Evolutionary conservation across 2,113 vertebrate species (phyloP).

Genomic region (Turdus rufiventris): DNA sequence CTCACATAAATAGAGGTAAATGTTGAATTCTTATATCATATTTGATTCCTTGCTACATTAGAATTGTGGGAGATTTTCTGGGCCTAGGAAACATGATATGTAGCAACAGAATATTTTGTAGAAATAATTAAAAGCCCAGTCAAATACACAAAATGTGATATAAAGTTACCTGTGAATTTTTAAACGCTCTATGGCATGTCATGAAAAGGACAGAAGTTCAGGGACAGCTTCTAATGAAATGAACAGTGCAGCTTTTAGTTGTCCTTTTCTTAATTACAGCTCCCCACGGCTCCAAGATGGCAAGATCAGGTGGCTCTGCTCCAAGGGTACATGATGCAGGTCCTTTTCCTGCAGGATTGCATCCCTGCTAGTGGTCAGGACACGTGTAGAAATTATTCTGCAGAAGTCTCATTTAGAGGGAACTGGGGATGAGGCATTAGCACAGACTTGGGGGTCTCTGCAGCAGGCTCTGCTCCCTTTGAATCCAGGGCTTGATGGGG

Average conservation of each 20-base stretch:
- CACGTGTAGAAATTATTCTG: background rate
- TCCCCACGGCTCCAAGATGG: background rate
- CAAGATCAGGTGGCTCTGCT: background rate
- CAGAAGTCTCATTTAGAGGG: background rate
- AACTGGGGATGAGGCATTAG: background rate
- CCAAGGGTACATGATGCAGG: accelerated
- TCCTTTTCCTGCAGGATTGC: accelerated
- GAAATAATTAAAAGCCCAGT: background rate
- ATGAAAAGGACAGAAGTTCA: background rate
- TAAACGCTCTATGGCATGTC: background rate
- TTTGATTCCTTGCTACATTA: background rate
- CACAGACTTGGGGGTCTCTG: background rate
- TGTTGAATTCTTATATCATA: background rate
- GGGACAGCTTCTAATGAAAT: background rate
- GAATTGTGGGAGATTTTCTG: background rate
- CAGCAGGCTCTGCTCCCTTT: background rate
- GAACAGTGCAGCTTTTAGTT: background rate
- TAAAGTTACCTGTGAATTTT: background rate
- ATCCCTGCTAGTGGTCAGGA: background rate
- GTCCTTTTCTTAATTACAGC: background rate
- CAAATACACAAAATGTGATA: background rate
- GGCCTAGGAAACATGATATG: background rate
- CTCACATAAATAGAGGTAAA: background rate
- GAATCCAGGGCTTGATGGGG: background rate
- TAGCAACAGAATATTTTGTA: background rate